phyloP scores from a whole-genome alignment of 35 echinoderm and acorn worm genomes.

The Apostichopus parvimensis region DNA sequence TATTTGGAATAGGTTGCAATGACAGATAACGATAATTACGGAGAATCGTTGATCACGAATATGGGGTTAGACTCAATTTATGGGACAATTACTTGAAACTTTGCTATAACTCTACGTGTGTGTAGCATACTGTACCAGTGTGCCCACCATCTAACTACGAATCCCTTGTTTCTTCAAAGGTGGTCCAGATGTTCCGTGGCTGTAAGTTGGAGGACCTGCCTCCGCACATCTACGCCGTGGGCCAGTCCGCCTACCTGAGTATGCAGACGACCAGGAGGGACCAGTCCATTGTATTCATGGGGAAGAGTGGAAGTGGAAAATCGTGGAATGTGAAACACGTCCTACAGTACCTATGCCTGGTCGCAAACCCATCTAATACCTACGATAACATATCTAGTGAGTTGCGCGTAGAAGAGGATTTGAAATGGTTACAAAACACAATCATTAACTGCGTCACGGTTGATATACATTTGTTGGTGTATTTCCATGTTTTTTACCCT shows the following conservation, averaged over 20 bases:
- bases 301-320: conserved; percentile 92
- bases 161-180: conserved; percentile 52
- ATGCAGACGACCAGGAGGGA: conserved; percentile 84
- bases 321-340: conserved; percentile 89
- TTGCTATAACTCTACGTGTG: too few relatives aligned
- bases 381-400: conserved; percentile 46
- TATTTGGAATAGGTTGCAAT: too few relatives aligned
- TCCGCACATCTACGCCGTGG: conserved; percentile 95
- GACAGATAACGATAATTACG: too few relatives aligned
- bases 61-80: too few relatives aligned
- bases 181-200: conserved; percentile 95
- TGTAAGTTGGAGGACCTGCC: conserved; percentile 98
- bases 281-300: conserved; percentile 95
- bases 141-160: too few relatives aligned
- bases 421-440: too few relatives aligned
- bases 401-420: not conserved
- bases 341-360: conserved; percentile 84
- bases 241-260: conserved; percentile 90
- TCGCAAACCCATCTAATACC: conserved; percentile 69
- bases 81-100: too few relatives aligned
- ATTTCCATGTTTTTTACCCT: too few relatives aligned
- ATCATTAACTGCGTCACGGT: too few relatives aligned
- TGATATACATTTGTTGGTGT: too few relatives aligned
- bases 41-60: too few relatives aligned
- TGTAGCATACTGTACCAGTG: too few relatives aligned